Evolutionary conservation across 2,888 invertebrate genomes (phyloP).

Genomic region (Tanypteryx hageni): DNA sequence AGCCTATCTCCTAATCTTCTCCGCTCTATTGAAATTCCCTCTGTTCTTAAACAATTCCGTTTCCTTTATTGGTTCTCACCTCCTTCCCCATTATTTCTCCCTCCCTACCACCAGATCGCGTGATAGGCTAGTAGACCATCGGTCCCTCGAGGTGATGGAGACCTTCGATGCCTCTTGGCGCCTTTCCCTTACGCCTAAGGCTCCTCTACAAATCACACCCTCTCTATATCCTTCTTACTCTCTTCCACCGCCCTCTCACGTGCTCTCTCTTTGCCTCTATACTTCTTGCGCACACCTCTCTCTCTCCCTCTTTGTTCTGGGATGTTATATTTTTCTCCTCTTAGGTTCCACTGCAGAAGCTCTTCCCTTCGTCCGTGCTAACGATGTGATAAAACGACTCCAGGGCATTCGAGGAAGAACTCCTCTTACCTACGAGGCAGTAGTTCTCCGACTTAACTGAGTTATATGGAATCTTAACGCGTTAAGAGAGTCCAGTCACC

Average conservation of each 20-base stretch:
- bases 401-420: background rate
- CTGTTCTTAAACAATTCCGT: constrained; percentile 50
- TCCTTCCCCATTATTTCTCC: constrained; percentile 49
- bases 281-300: background rate
- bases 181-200: constrained; percentile 42
- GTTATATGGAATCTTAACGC: constrained; percentile 24
- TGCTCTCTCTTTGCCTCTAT: background rate
- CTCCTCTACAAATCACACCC: constrained; percentile 9
- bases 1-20: background rate
- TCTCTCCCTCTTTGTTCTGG: background rate
- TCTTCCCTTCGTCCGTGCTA: background rate
- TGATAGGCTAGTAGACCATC: constrained; percentile 41
- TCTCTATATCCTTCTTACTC: constrained; percentile 8
- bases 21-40: constrained; percentile 54
- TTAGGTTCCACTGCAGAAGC: background rate
- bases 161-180: constrained; percentile 22
- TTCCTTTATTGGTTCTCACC: constrained; percentile 59
- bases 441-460: constrained; percentile 24
- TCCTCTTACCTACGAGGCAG: background rate
- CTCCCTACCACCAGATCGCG: constrained; percentile 33
- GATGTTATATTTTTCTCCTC: background rate
- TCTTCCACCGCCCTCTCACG: background rate
- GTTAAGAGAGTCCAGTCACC: constrained; percentile 24
- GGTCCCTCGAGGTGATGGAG: constrained; percentile 48
- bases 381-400: background rate